These are phyloP conservation scores for Macaria notata DNA, from an alignment of 2,888 invertebrate species.

Conservation along the genomic window DNA sequence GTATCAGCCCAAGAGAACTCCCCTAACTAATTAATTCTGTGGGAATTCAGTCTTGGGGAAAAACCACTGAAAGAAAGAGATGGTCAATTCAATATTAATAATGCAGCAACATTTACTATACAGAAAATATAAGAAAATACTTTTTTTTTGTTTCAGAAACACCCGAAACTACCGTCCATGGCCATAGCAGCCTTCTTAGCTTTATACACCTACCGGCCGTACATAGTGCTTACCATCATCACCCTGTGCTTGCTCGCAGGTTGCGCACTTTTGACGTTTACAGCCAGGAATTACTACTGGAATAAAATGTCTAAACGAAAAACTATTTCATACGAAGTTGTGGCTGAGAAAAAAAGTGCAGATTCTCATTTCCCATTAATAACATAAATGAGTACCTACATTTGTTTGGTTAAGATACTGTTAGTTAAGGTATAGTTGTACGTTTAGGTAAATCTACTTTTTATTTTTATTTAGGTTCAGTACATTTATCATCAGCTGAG, in stretches of 20 bases:
- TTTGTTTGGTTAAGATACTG: no score
- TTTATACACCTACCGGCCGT: conserved; percentile 13
- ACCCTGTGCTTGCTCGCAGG: conserved; percentile 10
- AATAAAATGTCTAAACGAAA: conserved; percentile 2
- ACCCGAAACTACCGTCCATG: conserved; percentile 29
- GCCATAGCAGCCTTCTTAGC: conserved; percentile 25
- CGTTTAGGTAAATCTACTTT: no score
- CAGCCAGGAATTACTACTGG: conserved; percentile 7
- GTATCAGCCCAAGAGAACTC: no score
- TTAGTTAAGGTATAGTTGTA: no score
- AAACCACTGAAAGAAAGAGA: no score
- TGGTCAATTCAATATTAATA: no score
- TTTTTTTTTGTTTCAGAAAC: conserved; percentile 31
- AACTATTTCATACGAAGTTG: conserved; percentile 5
- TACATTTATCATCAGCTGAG: no score
- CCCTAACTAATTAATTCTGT: no score
- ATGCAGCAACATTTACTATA: no score
- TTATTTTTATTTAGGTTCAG: no score
- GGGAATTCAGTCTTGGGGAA: no score
- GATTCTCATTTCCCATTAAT: conserved; percentile 23
- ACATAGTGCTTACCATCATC: conserved; percentile 14
- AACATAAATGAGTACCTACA: neutral
- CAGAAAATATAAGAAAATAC: no score
- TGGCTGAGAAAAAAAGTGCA: neutral
- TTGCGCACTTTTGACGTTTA: conserved; percentile 14